These are phyloP conservation scores for Aphidius ervi DNA, from an alignment of 1,140 invertebrate species.

Conservation along the genomic window DNA sequence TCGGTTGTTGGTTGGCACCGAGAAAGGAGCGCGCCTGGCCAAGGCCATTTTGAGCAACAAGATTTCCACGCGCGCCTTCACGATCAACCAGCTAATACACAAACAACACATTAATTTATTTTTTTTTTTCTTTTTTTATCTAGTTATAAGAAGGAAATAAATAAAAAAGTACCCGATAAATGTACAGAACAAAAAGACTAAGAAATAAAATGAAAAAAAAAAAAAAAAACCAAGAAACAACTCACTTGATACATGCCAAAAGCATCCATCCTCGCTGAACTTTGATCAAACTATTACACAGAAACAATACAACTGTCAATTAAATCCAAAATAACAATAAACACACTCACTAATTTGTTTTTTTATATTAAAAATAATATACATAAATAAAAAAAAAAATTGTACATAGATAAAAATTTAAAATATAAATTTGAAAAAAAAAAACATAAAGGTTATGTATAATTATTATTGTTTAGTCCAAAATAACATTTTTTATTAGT, in stretches of 20 bases:
- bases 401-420: not conserved
- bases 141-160: too few relatives aligned
- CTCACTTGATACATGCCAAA: conserved; percentile 53
- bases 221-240: conserved; percentile 12
- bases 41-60: conserved; percentile 39
- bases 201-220: not conserved
- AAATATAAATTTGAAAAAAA: too few relatives aligned
- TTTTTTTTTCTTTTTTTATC: too few relatives aligned
- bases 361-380: not conserved
- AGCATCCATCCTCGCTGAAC: conserved; percentile 42
- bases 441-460: too few relatives aligned
- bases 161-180: too few relatives aligned
- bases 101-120: too few relatives aligned
- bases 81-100: not conserved
- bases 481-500: too few relatives aligned
- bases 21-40: conserved; percentile 23
- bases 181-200: not conserved
- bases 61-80: conserved; percentile 21
- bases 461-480: too few relatives aligned
- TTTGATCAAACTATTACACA: conserved; percentile 7
- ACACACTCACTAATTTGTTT: not conserved
- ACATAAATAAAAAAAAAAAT: not conserved
- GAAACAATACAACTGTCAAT: not conserved
- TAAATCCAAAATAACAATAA: not conserved
- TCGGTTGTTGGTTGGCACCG: conserved; percentile 14